A percentile compares a stretch with the other conserved stretches of the same genome.
Evolutionary conservation across 2,888 invertebrate species (phyloP).

Genomic region (Folsomia manolachei): DNA sequence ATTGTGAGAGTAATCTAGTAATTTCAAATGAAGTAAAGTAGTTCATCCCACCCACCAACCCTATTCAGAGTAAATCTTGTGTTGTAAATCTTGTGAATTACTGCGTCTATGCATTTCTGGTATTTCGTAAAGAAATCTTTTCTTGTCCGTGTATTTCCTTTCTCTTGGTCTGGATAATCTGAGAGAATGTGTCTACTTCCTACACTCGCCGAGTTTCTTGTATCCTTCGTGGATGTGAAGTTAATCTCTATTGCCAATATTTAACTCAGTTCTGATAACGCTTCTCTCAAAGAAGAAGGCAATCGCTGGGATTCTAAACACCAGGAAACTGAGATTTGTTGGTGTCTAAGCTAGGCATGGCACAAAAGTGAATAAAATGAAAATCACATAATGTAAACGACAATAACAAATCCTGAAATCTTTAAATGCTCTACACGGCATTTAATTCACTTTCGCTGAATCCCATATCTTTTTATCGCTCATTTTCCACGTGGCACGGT

Average conservation of each 20-base stretch:
- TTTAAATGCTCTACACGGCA: background rate
- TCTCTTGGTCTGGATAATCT: too few species aligned
- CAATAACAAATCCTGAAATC: background rate
- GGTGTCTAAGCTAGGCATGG: background rate
- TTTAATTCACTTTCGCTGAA: background rate
- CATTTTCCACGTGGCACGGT: too few species aligned
- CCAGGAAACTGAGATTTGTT: background rate
- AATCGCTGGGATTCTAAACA: too few species aligned
- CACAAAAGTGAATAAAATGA: too few species aligned
- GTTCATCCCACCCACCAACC: too few species aligned
- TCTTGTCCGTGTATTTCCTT: background rate
- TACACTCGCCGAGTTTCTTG: background rate
- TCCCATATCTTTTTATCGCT: background rate
- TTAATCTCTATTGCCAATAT: conserved; percentile 17
- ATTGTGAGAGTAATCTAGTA: background rate
- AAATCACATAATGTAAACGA: too few species aligned
- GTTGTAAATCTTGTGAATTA: background rate
- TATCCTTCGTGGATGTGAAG: background rate
- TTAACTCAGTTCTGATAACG: conserved; percentile 10
- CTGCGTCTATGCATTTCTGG: background rate
- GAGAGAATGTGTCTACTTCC: too few species aligned
- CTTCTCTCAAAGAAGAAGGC: conserved; percentile 1
- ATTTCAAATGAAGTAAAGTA: background rate
- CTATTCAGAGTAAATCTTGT: background rate
- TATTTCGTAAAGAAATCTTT: background rate